A percentile compares a stretch with the other conserved stretches of the same genome.
Conservation (phyloP, 1,140 invertebrate species). For the Drosophila orosa region DNA sequence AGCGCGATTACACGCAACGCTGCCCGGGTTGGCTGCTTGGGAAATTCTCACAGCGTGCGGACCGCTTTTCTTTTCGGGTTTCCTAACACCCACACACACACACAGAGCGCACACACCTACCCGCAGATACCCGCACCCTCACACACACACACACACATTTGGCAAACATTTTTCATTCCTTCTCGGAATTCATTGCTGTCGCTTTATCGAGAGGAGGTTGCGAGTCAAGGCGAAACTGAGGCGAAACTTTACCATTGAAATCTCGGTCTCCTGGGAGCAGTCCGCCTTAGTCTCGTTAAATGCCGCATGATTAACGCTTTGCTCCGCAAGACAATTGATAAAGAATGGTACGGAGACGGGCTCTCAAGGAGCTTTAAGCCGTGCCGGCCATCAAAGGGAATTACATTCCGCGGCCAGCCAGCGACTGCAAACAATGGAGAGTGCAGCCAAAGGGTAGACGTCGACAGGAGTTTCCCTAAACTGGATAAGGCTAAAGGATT, state of each 20-base stretch:
- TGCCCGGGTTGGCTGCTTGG: constrained; percentile 28
- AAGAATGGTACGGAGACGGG: constrained; percentile 44
- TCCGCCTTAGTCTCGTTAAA: constrained; percentile 69
- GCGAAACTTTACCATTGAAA: constrained; percentile 75
- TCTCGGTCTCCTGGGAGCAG: constrained; percentile 65
- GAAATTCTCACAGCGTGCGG: constrained; percentile 43
- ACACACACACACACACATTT: constrained; percentile 25
- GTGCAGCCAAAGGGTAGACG: constrained; percentile 34
- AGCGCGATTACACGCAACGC: constrained; percentile 77
- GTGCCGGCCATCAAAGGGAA: constrained; percentile 37
- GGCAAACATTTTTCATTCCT: constrained; percentile 68
- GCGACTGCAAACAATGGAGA: constrained; percentile 36
- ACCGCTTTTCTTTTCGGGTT: constrained; percentile 32
- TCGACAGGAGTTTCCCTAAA: not conserved
- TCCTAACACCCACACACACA: constrained; percentile 28
- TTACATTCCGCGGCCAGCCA: constrained; percentile 32
- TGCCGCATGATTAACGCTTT: constrained; percentile 81
- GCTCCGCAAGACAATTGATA: constrained; percentile 74
- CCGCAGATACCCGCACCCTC: constrained; percentile 15
- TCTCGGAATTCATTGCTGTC: constrained; percentile 54
- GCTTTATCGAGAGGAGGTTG: constrained; percentile 41
- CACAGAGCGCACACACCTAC: constrained; percentile 15
- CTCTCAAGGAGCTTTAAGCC: constrained; percentile 46
- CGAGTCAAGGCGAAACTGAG: constrained; percentile 9
- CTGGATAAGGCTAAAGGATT: constrained; percentile 1